These are phyloP conservation scores for Cuculus canorus DNA, from an alignment of 2,797 vertebrate genomes.

Conservation along the genomic window DNA sequence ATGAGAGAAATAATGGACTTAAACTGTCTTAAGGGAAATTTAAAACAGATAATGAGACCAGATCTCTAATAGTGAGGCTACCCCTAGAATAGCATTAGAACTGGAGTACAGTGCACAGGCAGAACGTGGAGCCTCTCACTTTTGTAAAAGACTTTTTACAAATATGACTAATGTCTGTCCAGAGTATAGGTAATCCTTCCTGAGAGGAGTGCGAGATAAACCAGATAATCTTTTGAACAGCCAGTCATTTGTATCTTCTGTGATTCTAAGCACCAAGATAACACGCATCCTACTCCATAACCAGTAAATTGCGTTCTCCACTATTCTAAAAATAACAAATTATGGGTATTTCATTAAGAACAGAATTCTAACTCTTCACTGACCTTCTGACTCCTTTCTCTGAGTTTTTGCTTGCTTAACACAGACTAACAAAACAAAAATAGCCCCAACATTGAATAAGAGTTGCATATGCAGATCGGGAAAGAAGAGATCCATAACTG, in stretches of 20 bases:
- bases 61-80: not conserved
- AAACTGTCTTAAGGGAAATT: not conserved
- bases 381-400: not conserved
- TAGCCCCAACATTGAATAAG: not conserved
- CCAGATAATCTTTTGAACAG: not conserved
- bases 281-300: not conserved
- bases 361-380: not conserved
- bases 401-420: not conserved
- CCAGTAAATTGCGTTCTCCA: not conserved
- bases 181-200: not conserved
- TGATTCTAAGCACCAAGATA: not conserved
- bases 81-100: not conserved
- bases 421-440: not conserved
- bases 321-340: not conserved
- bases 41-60: not conserved
- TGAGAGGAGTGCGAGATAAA: not conserved
- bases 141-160: not conserved
- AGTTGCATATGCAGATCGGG: rapidly evolving
- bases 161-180: not conserved
- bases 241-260: not conserved
- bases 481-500: not conserved
- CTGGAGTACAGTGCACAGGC: not conserved
- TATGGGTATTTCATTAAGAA: not conserved
- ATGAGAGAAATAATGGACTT: not conserved
- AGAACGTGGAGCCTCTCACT: not conserved